Base-by-base conservation (phyloP, 2,797 vertebrate species). In the Poecilia picta region DNA sequence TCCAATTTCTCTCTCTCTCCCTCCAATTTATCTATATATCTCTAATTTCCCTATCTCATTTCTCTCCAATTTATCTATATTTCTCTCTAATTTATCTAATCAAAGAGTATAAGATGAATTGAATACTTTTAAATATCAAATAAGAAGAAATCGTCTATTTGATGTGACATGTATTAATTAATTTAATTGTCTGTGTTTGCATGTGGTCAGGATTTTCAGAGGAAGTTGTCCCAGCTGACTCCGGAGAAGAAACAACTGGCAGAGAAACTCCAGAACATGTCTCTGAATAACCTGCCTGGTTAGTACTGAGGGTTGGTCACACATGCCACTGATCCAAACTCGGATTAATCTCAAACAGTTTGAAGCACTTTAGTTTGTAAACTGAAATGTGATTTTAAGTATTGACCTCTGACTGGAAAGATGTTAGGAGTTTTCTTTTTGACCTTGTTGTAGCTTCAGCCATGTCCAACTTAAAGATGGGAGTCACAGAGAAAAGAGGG, bases 171-270 rank as follows among this genome's bases (percentile, higher is more conserved):
- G 23, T 74, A 16, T 78, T 74, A 36, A 49, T 70, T 71, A 31
- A 25, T 47, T n/a, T 53, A 62, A 13, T 84, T 57, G 8, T 82
- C 75, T 86, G 41, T 25, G 28, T 84, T 84, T 85, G 66, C 41
- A 83, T 2, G 85, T 18, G 41, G 1, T 78, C 91, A 99, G 98
- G 97, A 99, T 39, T 97, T 97, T 93, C 97, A 99, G 91, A 97
- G 96, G 90, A 97, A 97, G 91, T 92, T 99, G 74, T 93, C 91
- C 78, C 95, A 91, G 84, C 89, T 99, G 89, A 95, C 96, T 88
- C 97, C 98, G 45, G 98, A 99, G 89, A 97, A 99, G 89, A 97
- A 95, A 23, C 93, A 94, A 79, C 89, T 99, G 89, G 95, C 89
- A n/a, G 98, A 99, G 90, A 97, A 95, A 94, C 95, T 98, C 77